Evolutionary conservation across 2,888 invertebrate genomes (phyloP), one percentile per base, ranked within the genome.

Genomic region (Malthinus seriepunctatus): DNA sequence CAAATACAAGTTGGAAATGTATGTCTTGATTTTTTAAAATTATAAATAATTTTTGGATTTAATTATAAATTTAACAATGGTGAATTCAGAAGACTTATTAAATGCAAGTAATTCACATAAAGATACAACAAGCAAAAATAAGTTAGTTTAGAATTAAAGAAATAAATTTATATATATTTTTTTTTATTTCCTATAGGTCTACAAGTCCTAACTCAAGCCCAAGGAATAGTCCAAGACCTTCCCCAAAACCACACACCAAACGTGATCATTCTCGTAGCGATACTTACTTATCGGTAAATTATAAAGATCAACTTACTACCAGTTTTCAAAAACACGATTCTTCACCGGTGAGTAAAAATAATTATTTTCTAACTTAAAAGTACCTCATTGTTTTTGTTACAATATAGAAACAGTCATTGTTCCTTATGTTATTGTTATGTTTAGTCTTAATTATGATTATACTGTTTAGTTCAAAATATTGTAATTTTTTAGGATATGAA

Each of bases 191-290:
- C 9, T 38, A 12, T 51, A 78, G 76, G 66, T 74, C 75, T 56
- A 63, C 63, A 32, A 80, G 78, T 63, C 79, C 78, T 38, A 73
- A 71, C 63, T 71, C 77, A 46, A 83, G 81, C 68, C 82, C 82
- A 33, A 72, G 77, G 39, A 78, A 79, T 45, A 83, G 82, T 63
- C 83, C 83, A 34, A 78, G 78, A 67, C 79, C 81, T 35, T 83
- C 83, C 34, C 83, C 83, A n/a, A 77, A 78, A 58, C 80, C 81
- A 33, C 75, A 65, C 42, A 63, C 64, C 14, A 70, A 73, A 64
- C 67, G 73, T 55, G 78, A 78, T 52, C 77, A 76, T 65, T 67
- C 70, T 32, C 73, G 70, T 63, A 71, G 72, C 46, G 76, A 76
- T 45, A 68, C 69, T 9, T 63, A 64, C 32, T 50, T 57, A 23